A percentile compares a stretch with the other conserved stretches of the same genome.
Conservation (phyloP, 2,888 invertebrate species). For the Kuschelorhynchus macadamiae region DNA sequence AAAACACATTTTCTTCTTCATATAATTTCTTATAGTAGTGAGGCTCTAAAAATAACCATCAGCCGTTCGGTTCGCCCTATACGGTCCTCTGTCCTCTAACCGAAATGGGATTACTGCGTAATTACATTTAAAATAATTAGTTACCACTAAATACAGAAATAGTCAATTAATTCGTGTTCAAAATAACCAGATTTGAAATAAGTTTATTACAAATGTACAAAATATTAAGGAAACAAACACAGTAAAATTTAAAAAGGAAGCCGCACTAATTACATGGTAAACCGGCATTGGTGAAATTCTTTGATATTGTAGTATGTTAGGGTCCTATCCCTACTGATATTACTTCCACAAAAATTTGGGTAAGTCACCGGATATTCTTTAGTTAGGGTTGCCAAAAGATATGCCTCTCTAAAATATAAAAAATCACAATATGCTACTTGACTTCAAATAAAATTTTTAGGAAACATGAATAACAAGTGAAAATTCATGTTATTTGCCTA, state of each 20-base stretch:
- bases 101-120: no score
- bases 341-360: not conserved
- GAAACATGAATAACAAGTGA: not conserved
- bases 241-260: not conserved
- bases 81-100: no score
- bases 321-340: constrained; percentile 2
- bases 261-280: constrained; percentile 3
- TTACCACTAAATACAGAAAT: no score
- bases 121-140: no score
- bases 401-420: not conserved
- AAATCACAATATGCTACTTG: not conserved
- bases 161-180: no score
- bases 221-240: no score
- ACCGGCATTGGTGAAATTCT: constrained; percentile 1
- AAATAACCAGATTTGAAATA: no score
- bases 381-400: not conserved
- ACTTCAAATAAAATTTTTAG: not conserved
- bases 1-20: no score
- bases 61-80: no score
- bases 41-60: no score
- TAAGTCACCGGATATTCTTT: not conserved
- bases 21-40: no score
- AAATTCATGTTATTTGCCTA: not conserved
- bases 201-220: no score
- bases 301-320: not conserved